Evolutionary conservation across 1,140 invertebrate genomes (phyloP), one percentile per base, ranked within the genome.

Genomic region (Anoplophora glabripennis): DNA sequence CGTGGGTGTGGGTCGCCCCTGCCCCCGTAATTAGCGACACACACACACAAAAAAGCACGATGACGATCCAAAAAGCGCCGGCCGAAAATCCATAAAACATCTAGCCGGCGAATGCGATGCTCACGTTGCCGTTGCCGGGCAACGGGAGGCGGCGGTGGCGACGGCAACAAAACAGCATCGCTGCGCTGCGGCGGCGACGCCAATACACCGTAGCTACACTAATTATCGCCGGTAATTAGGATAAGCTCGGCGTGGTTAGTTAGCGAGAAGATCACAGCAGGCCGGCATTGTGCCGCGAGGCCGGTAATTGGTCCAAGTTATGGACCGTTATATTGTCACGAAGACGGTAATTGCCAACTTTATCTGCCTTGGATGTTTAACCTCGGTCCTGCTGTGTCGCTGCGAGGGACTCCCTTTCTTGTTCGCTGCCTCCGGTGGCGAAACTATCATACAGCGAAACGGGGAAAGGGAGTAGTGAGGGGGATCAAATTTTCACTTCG

Each of bases 51-150:
- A 52, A 52, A 52, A 40, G 17, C 49, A n/a, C 21, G 42, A 37
- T 37, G 49, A 52, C 40, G 35, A 52, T 55, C 53, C 34, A 44
- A 55, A 55, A 55, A 46, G 53, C 44, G 11, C 10, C 28, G 57
- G 47, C 41, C 40, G 57, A 52, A 58, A 58, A 58, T 58, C 57
- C 57, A 58, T 58, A 58, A 58, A 58, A 58, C 38, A 58, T 40
- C 57, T 12, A 44, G 48, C 42, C 21, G n/a, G 44, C 57, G 57
- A 58, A 58, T 58, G 42, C 54, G 57, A 44, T 58, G 57, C 47
- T 58, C 57, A 45, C 49, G 21, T 58, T 42, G 49, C 18, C 38
- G 57, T 58, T 51, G 57, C 57, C 35, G 11, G 45, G 57, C 47
- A 52, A 58, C 55, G 12, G 47, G 56, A 33, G 35, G 48, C 15